phyloP scores from a whole-genome alignment of 2,113 vertebrate genomes.

The Ifrita kowaldi region DNA sequence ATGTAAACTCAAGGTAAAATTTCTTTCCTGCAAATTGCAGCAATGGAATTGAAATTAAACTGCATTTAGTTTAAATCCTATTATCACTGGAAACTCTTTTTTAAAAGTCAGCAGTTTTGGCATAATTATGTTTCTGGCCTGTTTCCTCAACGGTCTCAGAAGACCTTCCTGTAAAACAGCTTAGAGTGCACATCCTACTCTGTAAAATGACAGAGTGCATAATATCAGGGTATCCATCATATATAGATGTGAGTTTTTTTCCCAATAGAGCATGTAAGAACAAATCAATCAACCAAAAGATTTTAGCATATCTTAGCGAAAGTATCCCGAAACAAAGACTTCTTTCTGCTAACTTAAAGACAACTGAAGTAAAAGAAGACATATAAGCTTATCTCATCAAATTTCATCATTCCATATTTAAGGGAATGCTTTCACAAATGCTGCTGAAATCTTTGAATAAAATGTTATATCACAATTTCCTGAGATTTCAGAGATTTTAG shows the following conservation, averaged over 20 bases:
- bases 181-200: conserved; percentile 1
- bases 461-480: background rate
- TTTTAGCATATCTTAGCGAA: background rate
- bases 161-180: conserved; percentile 54
- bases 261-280: background rate
- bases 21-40: conserved; percentile 24
- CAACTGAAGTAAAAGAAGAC: background rate
- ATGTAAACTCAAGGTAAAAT: background rate
- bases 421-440: background rate
- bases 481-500: background rate
- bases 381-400: background rate
- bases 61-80: conserved; percentile 22
- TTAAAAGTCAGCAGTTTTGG: conserved; percentile 39
- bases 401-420: background rate
- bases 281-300: background rate
- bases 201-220: background rate
- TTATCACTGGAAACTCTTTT: conserved; percentile 61
- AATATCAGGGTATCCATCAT: background rate
- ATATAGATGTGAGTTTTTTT: background rate
- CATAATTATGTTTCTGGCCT: conserved; percentile 51
- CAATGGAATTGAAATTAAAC: conserved; percentile 15
- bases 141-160: conserved; percentile 62
- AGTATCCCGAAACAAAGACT: background rate
- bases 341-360: background rate
- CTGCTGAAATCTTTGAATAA: background rate